Conservation (phyloP, 2,797 vertebrate species). For the Brachyalestes nurse region DNA sequence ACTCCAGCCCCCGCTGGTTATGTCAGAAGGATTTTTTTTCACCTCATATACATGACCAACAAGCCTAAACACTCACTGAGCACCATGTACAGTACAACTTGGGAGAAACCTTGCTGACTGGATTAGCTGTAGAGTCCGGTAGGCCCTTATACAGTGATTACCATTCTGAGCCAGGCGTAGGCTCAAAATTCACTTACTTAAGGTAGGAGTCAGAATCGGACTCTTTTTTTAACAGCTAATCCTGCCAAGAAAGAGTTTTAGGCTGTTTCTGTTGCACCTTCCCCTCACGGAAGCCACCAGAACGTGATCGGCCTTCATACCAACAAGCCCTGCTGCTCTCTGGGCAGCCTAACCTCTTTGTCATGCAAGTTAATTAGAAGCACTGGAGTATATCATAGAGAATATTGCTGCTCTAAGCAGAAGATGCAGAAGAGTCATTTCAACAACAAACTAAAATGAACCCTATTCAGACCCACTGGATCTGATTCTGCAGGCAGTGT, state of each 20-base stretch:
- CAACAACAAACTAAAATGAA: slow-evolving; percentile 49
- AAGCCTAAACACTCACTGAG: background rate
- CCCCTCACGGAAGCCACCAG: slow-evolving; percentile 26
- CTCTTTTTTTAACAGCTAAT: background rate
- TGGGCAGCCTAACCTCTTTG: slow-evolving; percentile 46
- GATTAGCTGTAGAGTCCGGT: background rate
- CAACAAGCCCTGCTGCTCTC: slow-evolving; percentile 57
- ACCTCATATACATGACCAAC: background rate
- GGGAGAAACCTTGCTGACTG: background rate
- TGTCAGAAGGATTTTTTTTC: background rate
- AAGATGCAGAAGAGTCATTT: slow-evolving; percentile 48
- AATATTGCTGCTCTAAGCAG: slow-evolving; percentile 62
- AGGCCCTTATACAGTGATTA: background rate
- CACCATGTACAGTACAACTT: background rate
- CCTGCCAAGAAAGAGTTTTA: background rate
- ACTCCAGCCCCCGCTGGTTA: background rate
- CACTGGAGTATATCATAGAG: slow-evolving; percentile 62
- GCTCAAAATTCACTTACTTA: background rate
- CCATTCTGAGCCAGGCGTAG: background rate
- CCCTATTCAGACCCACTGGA: slow-evolving; percentile 40
- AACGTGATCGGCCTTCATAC: slow-evolving; percentile 46
- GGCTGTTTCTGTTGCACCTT: slow-evolving; percentile 13
- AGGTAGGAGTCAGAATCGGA: background rate
- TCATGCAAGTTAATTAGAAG: slow-evolving; percentile 66
- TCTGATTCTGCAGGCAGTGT: slow-evolving; percentile 35